phyloP scores from a whole-genome alignment of 2,888 invertebrate genomes.

The Mamestra brassicae region DNA sequence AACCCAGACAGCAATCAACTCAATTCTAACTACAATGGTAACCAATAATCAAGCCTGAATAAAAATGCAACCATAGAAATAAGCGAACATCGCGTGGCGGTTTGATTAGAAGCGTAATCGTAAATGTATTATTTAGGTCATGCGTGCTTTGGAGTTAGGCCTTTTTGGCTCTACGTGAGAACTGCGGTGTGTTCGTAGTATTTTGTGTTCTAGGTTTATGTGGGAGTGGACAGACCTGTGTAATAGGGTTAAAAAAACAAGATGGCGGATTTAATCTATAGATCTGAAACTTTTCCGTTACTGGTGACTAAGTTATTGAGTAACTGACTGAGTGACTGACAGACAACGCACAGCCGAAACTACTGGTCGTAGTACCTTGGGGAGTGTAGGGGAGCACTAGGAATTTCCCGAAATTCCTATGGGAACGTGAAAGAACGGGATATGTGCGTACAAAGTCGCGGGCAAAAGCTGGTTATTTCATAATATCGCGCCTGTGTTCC shows the following conservation, averaged over 20 bases:
- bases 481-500: too few relatives aligned
- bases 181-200: slow-evolving; percentile 1
- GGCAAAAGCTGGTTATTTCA: too few relatives aligned
- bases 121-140: slow-evolving; percentile 62
- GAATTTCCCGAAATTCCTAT: too few relatives aligned
- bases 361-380: too few relatives aligned
- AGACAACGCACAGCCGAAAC: too few relatives aligned
- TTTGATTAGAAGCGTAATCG: slow-evolving; percentile 52
- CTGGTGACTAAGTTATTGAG: too few relatives aligned
- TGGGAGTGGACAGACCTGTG: slow-evolving; percentile 9
- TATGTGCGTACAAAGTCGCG: too few relatives aligned
- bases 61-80: slow-evolving; percentile 51
- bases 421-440: too few relatives aligned
- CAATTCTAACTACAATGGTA: slow-evolving; percentile 1
- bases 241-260: not conserved
- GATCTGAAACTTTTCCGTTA: too few relatives aligned
- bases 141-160: slow-evolving; percentile 55
- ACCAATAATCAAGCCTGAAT: slow-evolving; percentile 26
- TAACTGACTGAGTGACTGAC: too few relatives aligned
- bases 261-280: not conserved
- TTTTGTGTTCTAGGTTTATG: not conserved
- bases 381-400: too few relatives aligned
- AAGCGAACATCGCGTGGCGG: slow-evolving; percentile 48
- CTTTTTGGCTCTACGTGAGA: slow-evolving; percentile 18
- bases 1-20: slow-evolving; percentile 4